These are phyloP conservation scores for Diorhabda elongata DNA, from an alignment of 1,140 invertebrate species.

Conservation along the genomic window DNA sequence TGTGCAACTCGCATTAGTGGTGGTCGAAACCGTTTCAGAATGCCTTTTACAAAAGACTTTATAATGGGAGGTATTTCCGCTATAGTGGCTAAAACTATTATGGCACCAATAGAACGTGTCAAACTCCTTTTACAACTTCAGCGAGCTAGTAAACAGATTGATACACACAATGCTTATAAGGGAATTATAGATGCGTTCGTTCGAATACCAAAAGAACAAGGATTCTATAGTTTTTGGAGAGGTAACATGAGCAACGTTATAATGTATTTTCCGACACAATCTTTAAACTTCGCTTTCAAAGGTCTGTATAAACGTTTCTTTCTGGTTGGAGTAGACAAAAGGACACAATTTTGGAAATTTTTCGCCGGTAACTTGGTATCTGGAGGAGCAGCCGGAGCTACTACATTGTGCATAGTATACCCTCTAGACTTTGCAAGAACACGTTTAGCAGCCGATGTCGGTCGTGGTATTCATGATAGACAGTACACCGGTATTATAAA, in stretches of 20 bases:
- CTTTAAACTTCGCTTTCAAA: conserved; percentile 94
- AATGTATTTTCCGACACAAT: conserved; percentile 93
- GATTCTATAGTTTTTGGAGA: conserved; percentile 81
- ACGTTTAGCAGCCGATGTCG: conserved; percentile 78
- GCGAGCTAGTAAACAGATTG: not conserved
- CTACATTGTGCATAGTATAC: conserved; percentile 92
- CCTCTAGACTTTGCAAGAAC: conserved; percentile 95
- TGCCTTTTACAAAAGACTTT: no score
- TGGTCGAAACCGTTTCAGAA: no score
- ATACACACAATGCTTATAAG: conserved; percentile 44
- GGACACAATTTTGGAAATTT: conserved; percentile 81
- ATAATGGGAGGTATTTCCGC: no score
- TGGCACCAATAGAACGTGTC: no score
- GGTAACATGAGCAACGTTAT: conserved; percentile 92
- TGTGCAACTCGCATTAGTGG: no score
- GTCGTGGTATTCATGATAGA: conserved; percentile 66
- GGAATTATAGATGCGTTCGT: conserved; percentile 83
- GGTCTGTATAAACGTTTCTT: conserved; percentile 83
- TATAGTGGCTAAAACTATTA: no score
- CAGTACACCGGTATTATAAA: conserved; percentile 81
- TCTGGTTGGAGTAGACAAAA: conserved; percentile 79
- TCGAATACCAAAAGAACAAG: conserved; percentile 82
- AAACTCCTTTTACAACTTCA: no score
- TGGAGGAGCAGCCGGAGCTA: conserved; percentile 90
- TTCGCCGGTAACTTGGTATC: conserved; percentile 85